Base-by-base conservation (phyloP, 2,113 vertebrate species). In the Ailurus styani region DNA sequence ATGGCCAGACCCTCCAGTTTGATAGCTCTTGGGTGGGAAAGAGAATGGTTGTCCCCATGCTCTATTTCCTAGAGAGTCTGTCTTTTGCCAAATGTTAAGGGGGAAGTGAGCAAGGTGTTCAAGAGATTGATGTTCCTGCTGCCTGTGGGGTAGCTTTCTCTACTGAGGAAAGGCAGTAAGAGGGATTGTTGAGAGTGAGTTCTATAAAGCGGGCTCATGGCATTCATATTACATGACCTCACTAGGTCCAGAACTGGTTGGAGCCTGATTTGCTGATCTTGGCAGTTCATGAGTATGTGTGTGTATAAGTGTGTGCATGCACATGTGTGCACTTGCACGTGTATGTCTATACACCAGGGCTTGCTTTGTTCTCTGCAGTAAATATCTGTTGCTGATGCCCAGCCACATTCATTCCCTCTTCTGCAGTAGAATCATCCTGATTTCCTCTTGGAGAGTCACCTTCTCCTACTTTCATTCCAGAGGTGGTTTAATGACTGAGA, bases 301-400 rank as follows among this genome's bases (percentile, higher is more conserved):
- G 13, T 31, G 13, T 31, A 7, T 27, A 21, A 31, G 10, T 7
- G 25, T 23, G 8, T 20, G 47, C 5, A 4, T 11, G 40, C 1
- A 0, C 6, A 2, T 3, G 2, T 6, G 0, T 12, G 8, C 7
- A 4, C 4, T 6, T 11, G 0, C 0, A 11, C 45, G 5, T 7
- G 25, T 13, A 15, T 34, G 45, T 15, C 47, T 40, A 25, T 34
- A 66, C 34, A 0, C 23, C 37, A 7, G 13, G 21, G 45, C 14
- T 55, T 54, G 17, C 75, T 79, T 60, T 52, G 52, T 34, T 55
- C 29, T 75, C 70, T 75, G 42, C 12, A 37, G 17, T 13, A 52
- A 72, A 8, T 47, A 9, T 31, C n/a, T 95, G 2, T 29, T n/a
- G 34, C 45, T 52, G 9, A 64, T 27, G 23, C 42, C 55, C 31